phyloP scores from a whole-genome alignment of 2,113 vertebrate species.

The Lepisosteus oculatus region DNA sequence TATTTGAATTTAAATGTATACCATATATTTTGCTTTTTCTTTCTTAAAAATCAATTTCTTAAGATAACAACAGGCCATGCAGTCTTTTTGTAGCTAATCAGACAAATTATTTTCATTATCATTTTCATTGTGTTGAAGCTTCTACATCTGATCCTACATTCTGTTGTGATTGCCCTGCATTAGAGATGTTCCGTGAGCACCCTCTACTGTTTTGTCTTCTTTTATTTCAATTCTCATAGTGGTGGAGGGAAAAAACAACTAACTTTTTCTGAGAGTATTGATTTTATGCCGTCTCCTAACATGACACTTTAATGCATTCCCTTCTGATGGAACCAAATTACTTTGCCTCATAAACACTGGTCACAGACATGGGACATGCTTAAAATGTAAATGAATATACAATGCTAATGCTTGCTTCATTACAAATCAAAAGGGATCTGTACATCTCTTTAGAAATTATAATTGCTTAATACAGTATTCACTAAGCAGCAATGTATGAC shows the following conservation, averaged over 20 bases:
- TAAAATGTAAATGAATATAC: background rate
- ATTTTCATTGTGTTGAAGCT: too few species aligned
- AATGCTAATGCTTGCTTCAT: background rate
- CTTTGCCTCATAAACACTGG: constrained; percentile 3
- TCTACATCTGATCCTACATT: too few species aligned
- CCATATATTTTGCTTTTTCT: too few species aligned
- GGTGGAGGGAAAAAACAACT: background rate
- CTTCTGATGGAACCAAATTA: constrained; percentile 8
- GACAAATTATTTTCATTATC: too few species aligned
- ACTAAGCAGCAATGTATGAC: too few species aligned
- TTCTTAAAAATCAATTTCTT: too few species aligned
- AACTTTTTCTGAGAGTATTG: constrained; percentile 3
- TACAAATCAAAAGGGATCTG: background rate
- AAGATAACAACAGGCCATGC: too few species aligned
- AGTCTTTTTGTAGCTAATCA: too few species aligned
- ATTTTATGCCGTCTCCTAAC: constrained; percentile 8
- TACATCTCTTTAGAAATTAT: background rate
- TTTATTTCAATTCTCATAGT: constrained; percentile 12
- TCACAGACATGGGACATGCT: background rate
- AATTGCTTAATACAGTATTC: background rate
- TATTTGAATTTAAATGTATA: too few species aligned
- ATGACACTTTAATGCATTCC: background rate
- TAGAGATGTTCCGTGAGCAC: constrained; percentile 50
- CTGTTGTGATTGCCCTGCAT: too few species aligned
- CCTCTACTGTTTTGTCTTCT: constrained; percentile 54